phyloP scores from a whole-genome alignment of 2,113 vertebrate genomes.

The Cryptomyrus ogoouensis region DNA sequence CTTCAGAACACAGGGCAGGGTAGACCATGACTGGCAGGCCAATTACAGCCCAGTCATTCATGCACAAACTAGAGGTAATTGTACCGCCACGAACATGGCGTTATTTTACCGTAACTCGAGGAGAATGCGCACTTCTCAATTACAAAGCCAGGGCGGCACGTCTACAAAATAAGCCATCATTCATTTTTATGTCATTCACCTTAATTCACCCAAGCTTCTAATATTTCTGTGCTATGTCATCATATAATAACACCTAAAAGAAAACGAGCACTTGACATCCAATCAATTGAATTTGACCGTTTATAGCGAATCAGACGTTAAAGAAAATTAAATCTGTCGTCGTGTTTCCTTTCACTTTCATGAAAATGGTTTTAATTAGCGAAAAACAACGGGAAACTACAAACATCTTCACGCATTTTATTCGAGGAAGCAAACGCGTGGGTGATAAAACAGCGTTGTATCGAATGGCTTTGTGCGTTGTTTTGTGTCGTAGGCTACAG shows the following conservation, averaged over 20 bases:
- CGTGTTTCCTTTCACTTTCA: not conserved
- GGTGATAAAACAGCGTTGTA: not conserved
- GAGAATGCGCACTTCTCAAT: not conserved
- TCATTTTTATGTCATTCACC: not conserved
- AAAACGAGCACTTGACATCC: not conserved
- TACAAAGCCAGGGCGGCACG: not conserved
- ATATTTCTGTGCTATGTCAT: not conserved
- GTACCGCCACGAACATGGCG: not conserved
- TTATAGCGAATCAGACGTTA: not conserved
- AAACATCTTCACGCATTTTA: not conserved
- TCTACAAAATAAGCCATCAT: not conserved
- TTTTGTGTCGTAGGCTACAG: not conserved
- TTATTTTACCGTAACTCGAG: not conserved
- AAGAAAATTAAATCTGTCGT: not conserved
- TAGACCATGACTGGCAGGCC: not conserved
- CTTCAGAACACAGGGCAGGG: not conserved
- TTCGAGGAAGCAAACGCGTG: not conserved
- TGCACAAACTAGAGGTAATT: not conserved
- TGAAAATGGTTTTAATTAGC: not conserved
- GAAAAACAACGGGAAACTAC: not conserved
- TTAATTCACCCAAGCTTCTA: not conserved
- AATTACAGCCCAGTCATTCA: not conserved
- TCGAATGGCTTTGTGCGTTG: not conserved
- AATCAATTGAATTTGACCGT: not conserved
- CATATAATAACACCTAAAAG: not conserved